Conservation (phyloP, 2,113 vertebrate species). For the Capra hircus region DNA sequence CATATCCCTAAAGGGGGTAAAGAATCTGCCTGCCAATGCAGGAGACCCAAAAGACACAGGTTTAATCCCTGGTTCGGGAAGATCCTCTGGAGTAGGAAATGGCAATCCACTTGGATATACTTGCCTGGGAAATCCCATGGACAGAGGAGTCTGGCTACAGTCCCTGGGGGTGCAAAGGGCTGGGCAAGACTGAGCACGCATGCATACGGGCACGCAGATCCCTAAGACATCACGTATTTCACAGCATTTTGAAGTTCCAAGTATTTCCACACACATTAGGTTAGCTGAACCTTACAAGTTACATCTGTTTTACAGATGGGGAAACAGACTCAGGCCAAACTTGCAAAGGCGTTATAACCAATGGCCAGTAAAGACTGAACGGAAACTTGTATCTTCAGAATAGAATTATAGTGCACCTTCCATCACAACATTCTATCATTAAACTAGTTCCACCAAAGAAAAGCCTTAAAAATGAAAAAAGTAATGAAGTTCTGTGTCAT, state of each 20-base stretch:
- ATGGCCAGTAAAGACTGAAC: not conserved
- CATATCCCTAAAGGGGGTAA: not conserved
- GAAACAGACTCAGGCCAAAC: not conserved
- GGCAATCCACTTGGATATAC: not conserved
- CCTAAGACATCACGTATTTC: too few relatives aligned
- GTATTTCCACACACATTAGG: not conserved
- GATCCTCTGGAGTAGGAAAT: not conserved
- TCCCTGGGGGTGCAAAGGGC: not conserved
- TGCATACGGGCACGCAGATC: not conserved
- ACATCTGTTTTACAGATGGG: not conserved
- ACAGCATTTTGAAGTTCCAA: fast-evolving
- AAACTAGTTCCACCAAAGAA: not conserved
- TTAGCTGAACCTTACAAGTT: not conserved
- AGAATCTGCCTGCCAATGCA: not conserved
- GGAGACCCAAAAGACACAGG: not conserved
- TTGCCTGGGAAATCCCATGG: not conserved
- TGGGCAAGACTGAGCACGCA: not conserved
- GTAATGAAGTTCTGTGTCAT: not conserved
- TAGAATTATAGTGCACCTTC: not conserved
- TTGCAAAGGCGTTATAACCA: not conserved
- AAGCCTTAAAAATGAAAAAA: not conserved
- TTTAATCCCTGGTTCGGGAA: not conserved
- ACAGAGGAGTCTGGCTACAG: not conserved
- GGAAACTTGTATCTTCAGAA: not conserved
- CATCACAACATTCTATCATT: not conserved